phyloP scores from a whole-genome alignment of 2,113 vertebrate genomes.

The Siphamia tubifer region DNA sequence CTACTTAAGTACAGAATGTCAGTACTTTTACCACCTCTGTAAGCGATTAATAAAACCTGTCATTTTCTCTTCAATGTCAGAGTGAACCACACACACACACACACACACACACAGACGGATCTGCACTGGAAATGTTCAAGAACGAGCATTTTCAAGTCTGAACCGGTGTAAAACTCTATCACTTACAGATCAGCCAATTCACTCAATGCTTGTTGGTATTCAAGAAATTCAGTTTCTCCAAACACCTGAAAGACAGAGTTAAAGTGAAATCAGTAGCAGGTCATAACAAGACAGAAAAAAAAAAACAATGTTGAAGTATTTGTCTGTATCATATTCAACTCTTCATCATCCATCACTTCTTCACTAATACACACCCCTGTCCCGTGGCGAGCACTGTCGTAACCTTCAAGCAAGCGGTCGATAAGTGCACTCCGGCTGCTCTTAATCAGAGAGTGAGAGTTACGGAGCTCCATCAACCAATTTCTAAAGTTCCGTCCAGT shows the following conservation, averaged over 20 bases:
- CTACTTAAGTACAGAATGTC: too few species aligned
- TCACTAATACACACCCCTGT: slow-evolving; percentile 82
- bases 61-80: neutral
- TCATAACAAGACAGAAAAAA: neutral
- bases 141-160: slow-evolving; percentile 2
- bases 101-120: neutral
- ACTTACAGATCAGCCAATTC: slow-evolving; percentile 91
- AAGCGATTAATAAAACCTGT: neutral
- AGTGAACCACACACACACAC: neutral
- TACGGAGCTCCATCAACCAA: slow-evolving; percentile 89
- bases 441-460: slow-evolving; percentile 86
- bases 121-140: neutral
- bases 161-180: neutral
- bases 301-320: neutral
- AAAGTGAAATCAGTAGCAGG: neutral
- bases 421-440: slow-evolving; percentile 87
- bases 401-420: slow-evolving; percentile 89
- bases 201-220: slow-evolving; percentile 87
- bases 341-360: neutral
- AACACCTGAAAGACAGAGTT: slow-evolving; percentile 82
- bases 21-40: too few species aligned
- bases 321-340: neutral
- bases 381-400: slow-evolving; percentile 90
- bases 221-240: slow-evolving; percentile 86
- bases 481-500: slow-evolving; percentile 89